Evolutionary conservation across 1,140 invertebrate species (phyloP).

Genomic region (Temnothorax curvispinosus): DNA sequence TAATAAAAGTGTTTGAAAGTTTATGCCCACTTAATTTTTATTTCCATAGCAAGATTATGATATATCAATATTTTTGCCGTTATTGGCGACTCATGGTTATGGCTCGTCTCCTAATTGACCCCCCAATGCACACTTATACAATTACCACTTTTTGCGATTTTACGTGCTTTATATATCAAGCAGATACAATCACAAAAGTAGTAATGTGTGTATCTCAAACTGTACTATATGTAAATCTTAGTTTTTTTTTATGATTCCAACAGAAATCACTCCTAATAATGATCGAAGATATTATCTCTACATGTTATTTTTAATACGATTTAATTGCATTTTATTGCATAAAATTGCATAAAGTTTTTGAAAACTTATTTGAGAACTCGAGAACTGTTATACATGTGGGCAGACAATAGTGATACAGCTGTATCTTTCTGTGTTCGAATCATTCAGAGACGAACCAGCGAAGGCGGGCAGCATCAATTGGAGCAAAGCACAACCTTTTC

Average conservation of each 20-base stretch:
- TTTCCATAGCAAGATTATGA: background rate
- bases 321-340: background rate
- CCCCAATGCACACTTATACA: background rate
- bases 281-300: background rate
- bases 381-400: background rate
- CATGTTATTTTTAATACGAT: background rate
- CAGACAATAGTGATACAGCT: constrained; percentile 43
- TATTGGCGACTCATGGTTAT: background rate
- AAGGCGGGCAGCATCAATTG: constrained; percentile 54
- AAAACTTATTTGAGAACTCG: background rate
- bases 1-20: background rate
- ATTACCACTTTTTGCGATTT: background rate
- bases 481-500: constrained; percentile 69
- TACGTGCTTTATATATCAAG: background rate
- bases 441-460: constrained; percentile 69
- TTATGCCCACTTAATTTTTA: background rate
- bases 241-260: background rate
- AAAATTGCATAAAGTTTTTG: constrained; percentile 11
- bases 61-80: background rate
- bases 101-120: background rate
- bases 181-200: background rate
- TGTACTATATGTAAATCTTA: background rate
- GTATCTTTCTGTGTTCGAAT: constrained; percentile 63
- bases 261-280: background rate
- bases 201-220: background rate